phyloP scores from a whole-genome alignment of 2,113 vertebrate species.

The Nestor notabilis region DNA sequence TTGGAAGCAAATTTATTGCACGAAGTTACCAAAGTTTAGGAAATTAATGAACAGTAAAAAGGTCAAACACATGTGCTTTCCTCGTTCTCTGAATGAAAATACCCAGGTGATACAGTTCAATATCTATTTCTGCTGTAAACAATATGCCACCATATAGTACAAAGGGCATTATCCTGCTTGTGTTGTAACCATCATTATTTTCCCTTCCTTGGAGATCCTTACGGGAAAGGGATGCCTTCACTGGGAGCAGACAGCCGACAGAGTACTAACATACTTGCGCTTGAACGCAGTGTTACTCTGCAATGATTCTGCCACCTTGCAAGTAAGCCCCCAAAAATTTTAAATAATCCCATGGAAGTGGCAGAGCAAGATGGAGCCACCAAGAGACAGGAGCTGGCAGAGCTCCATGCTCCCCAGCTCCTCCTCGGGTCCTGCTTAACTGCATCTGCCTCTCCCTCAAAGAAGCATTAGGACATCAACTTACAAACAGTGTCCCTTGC shows the following conservation, averaged over 20 bases:
- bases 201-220: not conserved
- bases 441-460: not conserved
- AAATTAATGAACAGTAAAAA: conserved; percentile 16
- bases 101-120: not conserved
- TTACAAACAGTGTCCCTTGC: not conserved
- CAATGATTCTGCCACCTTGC: not conserved
- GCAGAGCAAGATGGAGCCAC: not conserved
- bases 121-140: not conserved
- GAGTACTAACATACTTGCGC: not conserved
- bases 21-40: not conserved
- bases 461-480: not conserved
- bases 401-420: not conserved
- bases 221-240: not conserved
- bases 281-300: not conserved
- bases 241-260: not conserved
- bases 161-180: not conserved
- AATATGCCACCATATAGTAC: not conserved
- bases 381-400: not conserved
- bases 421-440: not conserved
- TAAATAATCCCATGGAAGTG: not conserved
- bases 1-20: conserved; percentile 3
- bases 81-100: not conserved
- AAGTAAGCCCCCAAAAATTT: not conserved
- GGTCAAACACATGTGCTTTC: not conserved
- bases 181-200: not conserved